These are phyloP conservation scores for Hyles lineata DNA, from an alignment of 2,888 invertebrate species.

Conservation along the genomic window DNA sequence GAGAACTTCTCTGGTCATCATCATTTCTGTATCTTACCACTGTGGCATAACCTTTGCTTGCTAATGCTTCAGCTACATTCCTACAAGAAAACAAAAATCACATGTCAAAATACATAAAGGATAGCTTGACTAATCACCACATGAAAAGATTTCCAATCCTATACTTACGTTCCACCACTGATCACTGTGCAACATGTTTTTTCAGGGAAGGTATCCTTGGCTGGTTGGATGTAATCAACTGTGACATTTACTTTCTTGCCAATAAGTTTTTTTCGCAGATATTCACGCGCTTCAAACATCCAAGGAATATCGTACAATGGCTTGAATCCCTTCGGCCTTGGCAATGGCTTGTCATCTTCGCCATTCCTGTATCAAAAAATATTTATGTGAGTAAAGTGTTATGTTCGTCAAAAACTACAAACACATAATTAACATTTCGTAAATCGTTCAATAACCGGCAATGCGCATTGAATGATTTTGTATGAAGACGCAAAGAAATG, in stretches of 20 bases:
- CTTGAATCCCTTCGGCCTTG: conserved; percentile 90
- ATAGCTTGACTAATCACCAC: not conserved
- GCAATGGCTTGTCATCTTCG: conserved; percentile 88
- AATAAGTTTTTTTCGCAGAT: conserved; percentile 96
- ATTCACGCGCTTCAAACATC: conserved; percentile 99
- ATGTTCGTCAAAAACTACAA: conserved; percentile 14
- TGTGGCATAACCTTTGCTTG: conserved; percentile 95
- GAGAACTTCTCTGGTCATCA: conserved; percentile 97
- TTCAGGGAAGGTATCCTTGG: conserved; percentile 96
- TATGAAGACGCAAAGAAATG: no score
- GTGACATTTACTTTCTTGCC: conserved; percentile 97
- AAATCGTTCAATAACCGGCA: no score
- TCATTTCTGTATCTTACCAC: conserved; percentile 97
- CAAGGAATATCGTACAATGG: conserved; percentile 99
- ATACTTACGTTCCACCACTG: conserved; percentile 85
- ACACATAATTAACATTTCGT: not conserved
- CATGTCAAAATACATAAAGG: not conserved
- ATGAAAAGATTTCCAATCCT: conserved; percentile 28
- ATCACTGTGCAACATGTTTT: conserved; percentile 97
- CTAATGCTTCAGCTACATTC: conserved; percentile 97
- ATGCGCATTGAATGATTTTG: no score
- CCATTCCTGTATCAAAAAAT: conserved; percentile 75
- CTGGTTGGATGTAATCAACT: conserved; percentile 98
- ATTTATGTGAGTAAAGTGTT: conserved; percentile 13
- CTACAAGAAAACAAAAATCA: conserved; percentile 67